Base-by-base conservation (phyloP, 2,888 invertebrate genomes). In the Epicampocera succincta region DNA sequence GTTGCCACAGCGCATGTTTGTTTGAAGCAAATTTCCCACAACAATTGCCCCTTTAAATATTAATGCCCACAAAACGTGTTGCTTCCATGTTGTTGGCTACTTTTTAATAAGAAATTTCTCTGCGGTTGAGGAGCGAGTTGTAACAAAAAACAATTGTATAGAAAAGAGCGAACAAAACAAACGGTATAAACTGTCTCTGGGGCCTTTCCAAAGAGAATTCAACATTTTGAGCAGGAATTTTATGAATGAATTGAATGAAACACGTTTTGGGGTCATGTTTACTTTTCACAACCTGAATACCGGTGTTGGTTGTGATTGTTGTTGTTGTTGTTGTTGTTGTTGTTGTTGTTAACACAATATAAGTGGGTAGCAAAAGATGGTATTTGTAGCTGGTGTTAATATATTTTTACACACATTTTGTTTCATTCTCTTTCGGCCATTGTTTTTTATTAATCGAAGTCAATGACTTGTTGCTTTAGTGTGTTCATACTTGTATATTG, bases 21-120 rank as follows among this genome's bases (percentile, higher is more conserved):
- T 29, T 38, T 82, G 80, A 81, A 85, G 84, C 84, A 58, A 86
- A 89, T 87, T 87, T 89, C 88, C 89, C 89, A 88, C 84, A 89
- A 86, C 87, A 89, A 87, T 83, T 89, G 63, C 89, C 88, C 89
- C 89, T 88, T 33, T 33, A 42, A 83, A 52, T 81, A 83, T 38
- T 54, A 80, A 54, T 11, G 52, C 11, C 73, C 66, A 80, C 74
- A 79, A 5, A 33, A 86, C 85, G 81, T 80, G 77, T 82, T 86
- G 83, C 52, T 83, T 12, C 75, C 60, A 40, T 84, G 69, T 83
- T 66, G 63, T 71, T 83, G 63, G 19, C 5, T 17, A 25, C 42
- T 56, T 17, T 48, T 38, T 40, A 12, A 13, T 5, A 3, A 12
- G 3, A 6, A 1, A 17, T 52, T 71, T n/a, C 15, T 58, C 11